Base-by-base conservation (phyloP, 2,113 vertebrate species). In the Calidris pygmaea region DNA sequence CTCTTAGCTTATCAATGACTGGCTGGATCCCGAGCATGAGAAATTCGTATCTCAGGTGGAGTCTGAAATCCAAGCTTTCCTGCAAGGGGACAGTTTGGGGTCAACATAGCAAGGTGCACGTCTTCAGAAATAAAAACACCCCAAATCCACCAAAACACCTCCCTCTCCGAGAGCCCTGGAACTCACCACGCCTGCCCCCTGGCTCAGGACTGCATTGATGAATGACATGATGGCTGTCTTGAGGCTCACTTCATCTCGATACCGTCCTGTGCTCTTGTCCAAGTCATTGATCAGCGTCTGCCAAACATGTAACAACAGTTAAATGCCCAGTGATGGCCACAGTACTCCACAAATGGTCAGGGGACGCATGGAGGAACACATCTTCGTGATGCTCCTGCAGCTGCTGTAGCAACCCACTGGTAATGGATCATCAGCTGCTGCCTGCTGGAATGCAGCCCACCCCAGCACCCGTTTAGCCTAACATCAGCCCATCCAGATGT, bases 181-280 rank as follows among this genome's bases (percentile, higher is more conserved):
- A 16, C 98, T 98, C 96, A 99, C 99, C 99, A 99, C 99, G 91
- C 99, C 99, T 16, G 99, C 99, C 9, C 99, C 99, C 97, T 99
- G 99, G 93, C 99, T 99, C 74, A 99, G 98, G 85, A 99, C 99
- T 14, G 99, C 99, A 1, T 99, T 99, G 95, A 99, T 99, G 97
- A 99, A 99, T 92, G 99, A 99, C 99, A 99, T 99, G 97, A 99
- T 99, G 90, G 99, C 99, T 6, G 99, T 99, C 98, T 99, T 99
- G 92, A 99, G 98, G 97, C 97, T 99, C 97, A 99, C 99, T 98
- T 99, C 99, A 48, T 99, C 99, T 41, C 99, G 98, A 97, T 99
- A 99, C 65, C 99, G 97, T 22, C 99, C 99, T 0, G 99, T 99
- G 95, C 98, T 99, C 96, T 99, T 98, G 96, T 99, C 99, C 98